phyloP scores from a whole-genome alignment of 2,113 vertebrate genomes.

The Anhinga rufa region DNA sequence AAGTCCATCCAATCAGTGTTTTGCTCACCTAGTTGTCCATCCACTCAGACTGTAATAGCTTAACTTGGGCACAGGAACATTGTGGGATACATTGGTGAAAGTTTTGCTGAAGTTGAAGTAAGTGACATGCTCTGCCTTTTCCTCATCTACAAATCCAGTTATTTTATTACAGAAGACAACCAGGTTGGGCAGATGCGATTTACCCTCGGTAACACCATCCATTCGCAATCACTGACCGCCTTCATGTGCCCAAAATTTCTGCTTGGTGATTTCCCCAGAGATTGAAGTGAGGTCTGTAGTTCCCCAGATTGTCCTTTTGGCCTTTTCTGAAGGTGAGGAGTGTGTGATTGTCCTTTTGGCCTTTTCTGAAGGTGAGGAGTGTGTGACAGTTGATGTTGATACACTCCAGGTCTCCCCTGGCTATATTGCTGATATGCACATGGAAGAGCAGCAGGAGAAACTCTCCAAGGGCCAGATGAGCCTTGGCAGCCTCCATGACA shows the following conservation, averaged over 20 bases:
- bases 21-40: neutral
- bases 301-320: neutral
- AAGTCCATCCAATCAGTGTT: neutral
- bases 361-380: neutral
- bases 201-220: neutral
- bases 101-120: neutral
- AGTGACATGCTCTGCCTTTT: neutral
- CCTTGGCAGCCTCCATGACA: neutral
- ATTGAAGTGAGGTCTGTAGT: neutral
- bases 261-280: neutral
- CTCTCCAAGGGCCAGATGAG: neutral
- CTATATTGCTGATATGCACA: neutral
- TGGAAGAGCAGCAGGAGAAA: neutral
- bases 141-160: neutral
- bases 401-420: neutral
- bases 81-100: neutral
- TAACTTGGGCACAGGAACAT: neutral
- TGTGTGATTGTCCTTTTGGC: neutral
- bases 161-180: neutral
- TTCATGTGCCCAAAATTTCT: neutral
- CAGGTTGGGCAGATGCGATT: neutral
- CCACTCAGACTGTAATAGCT: neutral
- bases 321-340: too few relatives aligned
- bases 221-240: neutral
- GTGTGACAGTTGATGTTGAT: neutral